Evolutionary conservation across 2,113 vertebrate genomes (phyloP).

Genomic region (Perca flavescens): DNA sequence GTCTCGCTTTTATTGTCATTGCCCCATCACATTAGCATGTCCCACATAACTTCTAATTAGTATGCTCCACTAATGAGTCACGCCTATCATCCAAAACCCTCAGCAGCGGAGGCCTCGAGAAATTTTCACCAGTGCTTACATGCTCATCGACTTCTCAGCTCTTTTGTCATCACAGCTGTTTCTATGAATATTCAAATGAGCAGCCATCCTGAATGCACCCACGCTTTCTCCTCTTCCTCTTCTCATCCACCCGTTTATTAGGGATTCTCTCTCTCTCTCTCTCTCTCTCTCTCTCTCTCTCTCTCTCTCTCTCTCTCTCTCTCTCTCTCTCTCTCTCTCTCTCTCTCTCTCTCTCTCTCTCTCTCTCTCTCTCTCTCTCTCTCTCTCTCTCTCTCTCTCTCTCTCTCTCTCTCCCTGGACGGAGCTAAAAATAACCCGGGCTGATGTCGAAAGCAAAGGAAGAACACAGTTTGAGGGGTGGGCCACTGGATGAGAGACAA

Average conservation of each 20-base stretch:
- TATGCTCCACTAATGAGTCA: slow-evolving; percentile 28
- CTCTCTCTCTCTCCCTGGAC: slow-evolving; percentile 48
- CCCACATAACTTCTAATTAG: slow-evolving; percentile 48
- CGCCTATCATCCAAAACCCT: slow-evolving; percentile 17
- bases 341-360: background rate
- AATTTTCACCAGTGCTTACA: slow-evolving; percentile 24
- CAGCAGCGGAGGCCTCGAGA: slow-evolving; percentile 11
- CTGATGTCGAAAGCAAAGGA: slow-evolving; percentile 62
- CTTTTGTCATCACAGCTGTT: slow-evolving; percentile 69
- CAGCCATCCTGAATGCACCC: slow-evolving; percentile 47
- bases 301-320: background rate
- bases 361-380: slow-evolving; percentile 55
- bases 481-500: background rate
- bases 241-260: slow-evolving; percentile 47
- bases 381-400: background rate
- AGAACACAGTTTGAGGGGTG: slow-evolving; percentile 17
- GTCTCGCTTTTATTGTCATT: background rate
- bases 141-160: slow-evolving; percentile 1
- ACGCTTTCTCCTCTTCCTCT: slow-evolving; percentile 47
- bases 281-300: slow-evolving; percentile 12
- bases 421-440: slow-evolving; percentile 74
- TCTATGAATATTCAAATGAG: slow-evolving; percentile 67
- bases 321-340: slow-evolving; percentile 24
- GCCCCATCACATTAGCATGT: slow-evolving; percentile 19
- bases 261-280: slow-evolving; percentile 44